Percentiles rank a stretch among this genome's conserved stretches.
These are phyloP conservation scores for Elephantulus edwardii DNA, from an alignment of 2,113 vertebrate species.

Conservation along the genomic window DNA sequence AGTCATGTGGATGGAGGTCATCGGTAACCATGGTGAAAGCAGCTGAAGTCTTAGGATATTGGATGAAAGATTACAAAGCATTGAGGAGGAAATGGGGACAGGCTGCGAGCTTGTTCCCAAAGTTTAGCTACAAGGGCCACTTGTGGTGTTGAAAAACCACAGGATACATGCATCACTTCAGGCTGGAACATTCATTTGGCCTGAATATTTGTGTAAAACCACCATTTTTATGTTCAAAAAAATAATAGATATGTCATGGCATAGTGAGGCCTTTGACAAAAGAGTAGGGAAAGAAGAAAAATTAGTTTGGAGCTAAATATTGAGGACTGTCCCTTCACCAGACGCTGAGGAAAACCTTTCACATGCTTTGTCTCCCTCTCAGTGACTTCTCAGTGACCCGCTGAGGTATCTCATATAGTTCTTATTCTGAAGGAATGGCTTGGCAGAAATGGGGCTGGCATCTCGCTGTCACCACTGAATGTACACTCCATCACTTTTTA, in stretches of 20 bases:
- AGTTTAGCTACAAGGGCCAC: neutral
- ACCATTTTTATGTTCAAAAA: slow-evolving; percentile 25
- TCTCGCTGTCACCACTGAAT: neutral
- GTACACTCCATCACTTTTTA: neutral
- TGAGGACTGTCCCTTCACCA: neutral
- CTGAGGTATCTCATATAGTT: neutral
- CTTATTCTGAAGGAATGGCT: neutral
- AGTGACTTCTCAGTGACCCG: neutral
- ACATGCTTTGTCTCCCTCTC: neutral
- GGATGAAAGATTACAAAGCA: neutral
- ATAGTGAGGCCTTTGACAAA: neutral
- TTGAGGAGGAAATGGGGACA: neutral
- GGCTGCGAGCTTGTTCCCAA: neutral
- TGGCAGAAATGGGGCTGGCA: neutral
- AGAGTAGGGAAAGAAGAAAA: neutral
- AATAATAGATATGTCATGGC: neutral
- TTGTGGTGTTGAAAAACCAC: neutral
- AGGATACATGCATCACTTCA: neutral
- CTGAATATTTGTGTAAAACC: neutral
- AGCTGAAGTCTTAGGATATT: neutral
- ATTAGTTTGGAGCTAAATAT: neutral
- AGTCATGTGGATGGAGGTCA: neutral
- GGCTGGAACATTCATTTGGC: neutral
- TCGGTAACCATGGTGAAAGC: neutral
- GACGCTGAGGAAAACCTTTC: neutral